Conservation (phyloP, 2,113 vertebrate genomes). For the Microtus pennsylvanicus region DNA sequence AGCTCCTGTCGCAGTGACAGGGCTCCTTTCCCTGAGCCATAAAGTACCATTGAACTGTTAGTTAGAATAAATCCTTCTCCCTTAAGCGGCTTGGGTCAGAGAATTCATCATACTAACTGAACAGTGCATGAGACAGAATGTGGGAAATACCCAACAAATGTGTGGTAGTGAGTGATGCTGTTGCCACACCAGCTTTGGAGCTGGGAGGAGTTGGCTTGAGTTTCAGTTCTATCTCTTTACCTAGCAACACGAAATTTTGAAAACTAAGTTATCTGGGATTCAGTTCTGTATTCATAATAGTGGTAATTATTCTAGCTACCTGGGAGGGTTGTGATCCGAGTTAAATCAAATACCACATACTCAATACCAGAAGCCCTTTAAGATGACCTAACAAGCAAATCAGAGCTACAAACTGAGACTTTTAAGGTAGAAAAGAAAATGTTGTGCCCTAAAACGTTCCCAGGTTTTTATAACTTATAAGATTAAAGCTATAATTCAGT, state of each 20-base stretch:
- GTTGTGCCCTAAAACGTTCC: neutral
- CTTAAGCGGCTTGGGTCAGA: neutral
- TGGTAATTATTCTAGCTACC: neutral
- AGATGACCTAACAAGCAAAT: neutral
- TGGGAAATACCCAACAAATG: neutral
- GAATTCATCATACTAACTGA: neutral
- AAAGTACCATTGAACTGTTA: neutral
- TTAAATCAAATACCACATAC: neutral
- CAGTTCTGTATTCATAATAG: neutral
- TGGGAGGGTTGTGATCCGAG: neutral
- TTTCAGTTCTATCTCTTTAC: conserved; percentile 9
- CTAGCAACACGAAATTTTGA: neutral
- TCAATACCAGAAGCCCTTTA: neutral
- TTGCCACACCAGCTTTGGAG: neutral
- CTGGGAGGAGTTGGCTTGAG: neutral
- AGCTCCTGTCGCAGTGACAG: neutral
- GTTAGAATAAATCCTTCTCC: neutral
- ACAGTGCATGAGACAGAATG: neutral
- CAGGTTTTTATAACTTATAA: neutral
- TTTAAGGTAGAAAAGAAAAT: neutral
- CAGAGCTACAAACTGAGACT: neutral
- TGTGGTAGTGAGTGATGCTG: neutral
- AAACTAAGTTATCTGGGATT: neutral
- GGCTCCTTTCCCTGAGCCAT: neutral
- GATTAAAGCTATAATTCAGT: neutral